These are phyloP conservation scores for Drosophila kikkawai DNA, from an alignment of 1,140 invertebrate genomes.

Conservation along the genomic window DNA sequence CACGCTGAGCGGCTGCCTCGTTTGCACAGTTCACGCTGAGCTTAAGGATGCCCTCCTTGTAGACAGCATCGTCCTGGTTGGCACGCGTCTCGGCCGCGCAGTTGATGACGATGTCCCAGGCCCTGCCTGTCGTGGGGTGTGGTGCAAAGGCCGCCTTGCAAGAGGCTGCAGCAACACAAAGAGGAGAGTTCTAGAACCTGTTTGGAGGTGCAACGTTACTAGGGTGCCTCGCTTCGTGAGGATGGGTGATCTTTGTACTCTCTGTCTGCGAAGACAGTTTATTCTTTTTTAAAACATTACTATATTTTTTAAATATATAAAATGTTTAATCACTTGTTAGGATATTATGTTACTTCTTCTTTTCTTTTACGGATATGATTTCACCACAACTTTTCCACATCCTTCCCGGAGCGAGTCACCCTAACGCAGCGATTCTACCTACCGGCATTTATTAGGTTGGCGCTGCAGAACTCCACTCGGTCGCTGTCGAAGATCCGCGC, in stretches of 20 bases:
- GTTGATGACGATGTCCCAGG: constrained; percentile 94
- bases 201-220: constrained; percentile 31
- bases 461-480: constrained; percentile 94
- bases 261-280: background rate
- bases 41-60: constrained; percentile 94
- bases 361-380: background rate
- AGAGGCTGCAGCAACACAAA: constrained; percentile 87
- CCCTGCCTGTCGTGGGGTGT: constrained; percentile 84
- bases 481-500: constrained; percentile 89
- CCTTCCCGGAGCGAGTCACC: constrained; percentile 11
- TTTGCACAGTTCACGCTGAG: constrained; percentile 93
- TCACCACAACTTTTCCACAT: constrained; percentile 1
- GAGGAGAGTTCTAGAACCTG: constrained; percentile 60
- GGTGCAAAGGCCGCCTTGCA: constrained; percentile 91
- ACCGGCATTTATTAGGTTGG: constrained; percentile 95
- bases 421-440: constrained; percentile 77
- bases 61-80: constrained; percentile 94
- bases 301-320: background rate
- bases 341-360: background rate
- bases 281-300: background rate
- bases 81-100: constrained; percentile 95
- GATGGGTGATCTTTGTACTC: background rate
- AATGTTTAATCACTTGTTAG: background rate
- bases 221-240: constrained; percentile 17
- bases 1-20: constrained; percentile 89